phyloP scores from a whole-genome alignment of 2,888 invertebrate species.

The Nebria salina region DNA sequence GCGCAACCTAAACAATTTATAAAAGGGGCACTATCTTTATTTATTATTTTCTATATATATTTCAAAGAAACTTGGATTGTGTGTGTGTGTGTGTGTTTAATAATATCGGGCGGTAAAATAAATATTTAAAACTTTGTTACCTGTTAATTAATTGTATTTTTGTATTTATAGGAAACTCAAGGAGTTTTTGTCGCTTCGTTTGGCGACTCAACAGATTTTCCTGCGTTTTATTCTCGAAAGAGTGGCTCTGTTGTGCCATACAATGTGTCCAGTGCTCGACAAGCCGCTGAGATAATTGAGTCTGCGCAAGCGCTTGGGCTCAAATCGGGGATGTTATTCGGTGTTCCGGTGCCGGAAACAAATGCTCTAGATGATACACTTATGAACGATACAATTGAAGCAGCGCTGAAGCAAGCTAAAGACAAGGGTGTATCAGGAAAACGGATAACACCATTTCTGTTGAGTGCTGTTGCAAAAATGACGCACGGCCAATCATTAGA shows the following conservation, averaged over 20 bases:
- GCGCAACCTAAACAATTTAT: not conserved
- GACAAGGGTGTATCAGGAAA: conserved; percentile 77
- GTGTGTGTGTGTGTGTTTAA: too few species aligned
- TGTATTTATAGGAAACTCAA: conserved; percentile 81
- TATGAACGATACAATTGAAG: conserved; percentile 76
- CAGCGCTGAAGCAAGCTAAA: conserved; percentile 73
- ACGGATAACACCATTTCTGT: conserved; percentile 91
- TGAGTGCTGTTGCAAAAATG: conserved; percentile 79
- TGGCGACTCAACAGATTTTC: conserved; percentile 79
- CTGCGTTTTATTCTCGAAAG: conserved; percentile 88
- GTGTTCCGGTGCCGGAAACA: conserved; percentile 87
- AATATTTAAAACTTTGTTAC: too few species aligned
- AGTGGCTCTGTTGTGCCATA: conserved; percentile 82
- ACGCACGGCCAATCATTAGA: conserved; percentile 84
- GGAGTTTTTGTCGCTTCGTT: conserved; percentile 90
- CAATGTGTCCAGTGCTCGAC: conserved; percentile 68
- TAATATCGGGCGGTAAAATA: too few species aligned
- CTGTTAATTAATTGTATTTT: conserved; percentile 29
- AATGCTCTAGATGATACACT: conserved; percentile 69
- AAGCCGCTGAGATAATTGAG: conserved; percentile 79
- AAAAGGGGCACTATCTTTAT: too few species aligned
- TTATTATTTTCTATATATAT: too few species aligned
- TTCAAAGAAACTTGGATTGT: too few species aligned
- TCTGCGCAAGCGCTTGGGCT: conserved; percentile 67
- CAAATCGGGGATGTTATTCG: conserved; percentile 82